phyloP scores from a whole-genome alignment of 2,888 invertebrate genomes.

The Eumerus sabulonum region DNA sequence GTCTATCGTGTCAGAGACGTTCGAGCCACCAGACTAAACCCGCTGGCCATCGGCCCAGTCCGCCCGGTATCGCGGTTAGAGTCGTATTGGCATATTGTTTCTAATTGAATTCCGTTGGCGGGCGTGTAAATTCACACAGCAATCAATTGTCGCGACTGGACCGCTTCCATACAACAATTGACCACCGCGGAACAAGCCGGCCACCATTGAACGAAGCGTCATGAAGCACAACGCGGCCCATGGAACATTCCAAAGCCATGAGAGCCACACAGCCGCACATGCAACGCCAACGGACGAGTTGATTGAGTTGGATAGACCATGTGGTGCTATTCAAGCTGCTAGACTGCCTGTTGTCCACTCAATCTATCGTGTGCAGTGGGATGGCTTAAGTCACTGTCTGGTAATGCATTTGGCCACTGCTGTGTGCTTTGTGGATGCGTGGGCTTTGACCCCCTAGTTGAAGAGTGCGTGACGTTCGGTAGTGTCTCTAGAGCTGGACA shows the following conservation, averaged over 20 bases:
- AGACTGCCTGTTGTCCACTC: constrained; percentile 51
- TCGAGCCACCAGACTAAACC: constrained; percentile 33
- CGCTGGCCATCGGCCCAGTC: constrained; percentile 29
- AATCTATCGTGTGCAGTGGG: no score
- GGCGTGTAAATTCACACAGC: constrained; percentile 66
- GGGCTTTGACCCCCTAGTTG: constrained; percentile 21
- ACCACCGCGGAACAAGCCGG: not conserved
- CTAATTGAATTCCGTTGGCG: constrained; percentile 67
- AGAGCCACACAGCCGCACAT: constrained; percentile 22
- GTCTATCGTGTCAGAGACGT: constrained; percentile 40
- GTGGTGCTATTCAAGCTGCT: constrained; percentile 49
- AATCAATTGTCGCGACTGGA: constrained; percentile 52
- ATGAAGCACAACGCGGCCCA: constrained; percentile 22
- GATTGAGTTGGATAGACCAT: constrained; percentile 10
- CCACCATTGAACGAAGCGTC: constrained; percentile 48
- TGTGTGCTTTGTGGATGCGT: constrained; percentile 38
- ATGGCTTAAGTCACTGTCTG: constrained; percentile 24
- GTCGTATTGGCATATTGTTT: constrained; percentile 58
- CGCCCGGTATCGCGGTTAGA: no score
- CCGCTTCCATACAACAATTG: constrained; percentile 30
- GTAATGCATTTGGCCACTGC: constrained; percentile 36
- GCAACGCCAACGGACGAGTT: constrained; percentile 1
- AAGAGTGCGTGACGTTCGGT: constrained; percentile 40
- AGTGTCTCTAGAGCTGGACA: constrained; percentile 5
- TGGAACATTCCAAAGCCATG: constrained; percentile 61